These are phyloP conservation scores for Coregonus ussuriensis DNA, from an alignment of 2,797 vertebrate genomes.

Conservation along the genomic window DNA sequence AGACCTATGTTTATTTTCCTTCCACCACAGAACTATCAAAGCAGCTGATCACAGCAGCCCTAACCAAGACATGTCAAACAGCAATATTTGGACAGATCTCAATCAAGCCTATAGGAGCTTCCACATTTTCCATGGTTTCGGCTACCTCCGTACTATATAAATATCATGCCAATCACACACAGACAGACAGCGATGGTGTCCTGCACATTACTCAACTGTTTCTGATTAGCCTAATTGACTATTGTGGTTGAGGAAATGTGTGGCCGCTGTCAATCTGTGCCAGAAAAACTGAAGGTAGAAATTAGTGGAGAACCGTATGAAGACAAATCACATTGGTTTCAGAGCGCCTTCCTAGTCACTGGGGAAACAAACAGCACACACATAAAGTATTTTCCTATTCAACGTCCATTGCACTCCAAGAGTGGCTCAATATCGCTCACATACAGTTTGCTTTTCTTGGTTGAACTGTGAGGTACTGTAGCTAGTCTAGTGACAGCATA, in stretches of 20 bases:
- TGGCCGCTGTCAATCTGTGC: slow-evolving; percentile 62
- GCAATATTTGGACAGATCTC: slow-evolving; percentile 41
- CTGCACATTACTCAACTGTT: slow-evolving; percentile 59
- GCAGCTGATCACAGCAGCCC: slow-evolving; percentile 31
- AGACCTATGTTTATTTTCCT: slow-evolving; percentile 21
- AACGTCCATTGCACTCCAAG: not conserved
- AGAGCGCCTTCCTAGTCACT: no score
- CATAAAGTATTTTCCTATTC: not conserved
- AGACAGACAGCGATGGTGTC: slow-evolving; percentile 17
- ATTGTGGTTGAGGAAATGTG: slow-evolving; percentile 64
- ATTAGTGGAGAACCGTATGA: no score
- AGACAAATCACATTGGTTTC: not conserved
- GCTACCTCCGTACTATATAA: not conserved
- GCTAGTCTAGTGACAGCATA: not conserved
- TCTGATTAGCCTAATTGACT: slow-evolving; percentile 71
- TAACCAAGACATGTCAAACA: slow-evolving; percentile 30
- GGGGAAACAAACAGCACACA: not conserved
- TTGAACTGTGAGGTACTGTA: not conserved
- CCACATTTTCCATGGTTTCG: slow-evolving; percentile 1
- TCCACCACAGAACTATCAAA: slow-evolving; percentile 42
- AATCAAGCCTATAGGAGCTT: slow-evolving; percentile 58
- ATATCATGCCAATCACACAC: slow-evolving; percentile 8
- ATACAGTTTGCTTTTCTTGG: not conserved
- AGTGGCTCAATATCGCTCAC: not conserved
- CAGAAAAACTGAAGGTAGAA: slow-evolving; percentile 55